Evolutionary conservation across 2,888 invertebrate species (phyloP), one percentile per base, ranked within the genome.

Genomic region (Agrotis puta): DNA sequence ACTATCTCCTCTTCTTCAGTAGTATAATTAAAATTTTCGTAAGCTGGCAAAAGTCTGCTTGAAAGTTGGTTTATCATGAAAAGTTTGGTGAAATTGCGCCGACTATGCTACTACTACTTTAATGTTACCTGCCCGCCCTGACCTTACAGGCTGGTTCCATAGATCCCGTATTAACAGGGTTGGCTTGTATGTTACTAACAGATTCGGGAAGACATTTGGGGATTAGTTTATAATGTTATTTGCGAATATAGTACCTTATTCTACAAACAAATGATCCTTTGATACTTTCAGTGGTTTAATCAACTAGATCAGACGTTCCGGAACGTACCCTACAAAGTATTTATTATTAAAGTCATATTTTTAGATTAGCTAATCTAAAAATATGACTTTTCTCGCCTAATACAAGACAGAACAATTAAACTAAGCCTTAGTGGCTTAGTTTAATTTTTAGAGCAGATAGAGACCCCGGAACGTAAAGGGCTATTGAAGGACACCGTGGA

Each of bases 351-450:
- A n/a, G n/a, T n/a, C n/a, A n/a, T n/a, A n/a, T n/a, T n/a, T n/a
- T n/a, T n/a, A n/a, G n/a, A n/a, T 5, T 24, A 39, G 13, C 6
- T n/a, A n/a, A 50, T 51, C n/a, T 50, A 5, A 59, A 59, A 16
- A 51, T 27, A n/a, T 7, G 39, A 57, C 24, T 14, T 33, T 54
- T 33, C 33, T 33, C 57, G 13, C 50, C 9, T 39, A 33, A 56
- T 65, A 50, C 43, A 72, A 75, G 18, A 50, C 3, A n/a, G 24
- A 45, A 33, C n/a, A n/a, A n/a, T n/a, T n/a, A n/a, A n/a, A n/a
- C n/a, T n/a, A n/a, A n/a, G n/a, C n/a, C n/a, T n/a, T n/a, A n/a
- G n/a, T n/a, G n/a, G n/a, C n/a, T n/a, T n/a, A n/a, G n/a, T n/a
- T n/a, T n/a, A n/a, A n/a, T n/a, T n/a, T n/a, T n/a, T n/a, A n/a